Evolutionary conservation across 2,888 invertebrate genomes (phyloP).

Genomic region (Leptopterna dolabrata): DNA sequence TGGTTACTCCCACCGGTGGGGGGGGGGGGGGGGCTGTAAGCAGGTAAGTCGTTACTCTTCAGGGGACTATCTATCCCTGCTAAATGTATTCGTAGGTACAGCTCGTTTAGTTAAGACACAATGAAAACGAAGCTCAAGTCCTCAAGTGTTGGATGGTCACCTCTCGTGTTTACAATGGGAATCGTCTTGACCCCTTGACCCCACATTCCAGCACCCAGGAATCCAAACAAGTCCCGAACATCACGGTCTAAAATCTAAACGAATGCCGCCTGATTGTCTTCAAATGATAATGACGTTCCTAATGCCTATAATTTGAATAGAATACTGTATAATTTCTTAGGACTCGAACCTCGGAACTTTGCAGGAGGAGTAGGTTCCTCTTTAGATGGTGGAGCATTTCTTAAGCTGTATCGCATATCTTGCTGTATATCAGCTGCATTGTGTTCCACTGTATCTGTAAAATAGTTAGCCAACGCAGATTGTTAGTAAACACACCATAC

Average conservation of each 20-base stretch:
- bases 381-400: slow-evolving; percentile 35
- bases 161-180: too few species aligned
- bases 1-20: too few species aligned
- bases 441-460: slow-evolving; percentile 51
- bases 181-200: too few species aligned
- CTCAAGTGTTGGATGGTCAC: too few species aligned
- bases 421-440: slow-evolving; percentile 36
- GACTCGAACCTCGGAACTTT: slow-evolving; percentile 37
- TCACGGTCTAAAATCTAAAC: neutral
- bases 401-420: slow-evolving; percentile 39
- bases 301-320: neutral
- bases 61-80: too few species aligned
- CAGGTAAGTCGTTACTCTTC: too few species aligned
- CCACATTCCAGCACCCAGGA: too few species aligned
- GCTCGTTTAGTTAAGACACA: too few species aligned
- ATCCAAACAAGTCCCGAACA: neutral
- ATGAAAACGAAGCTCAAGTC: too few species aligned
- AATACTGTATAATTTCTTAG: neutral
- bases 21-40: too few species aligned
- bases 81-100: too few species aligned
- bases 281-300: neutral
- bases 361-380: slow-evolving; percentile 29
- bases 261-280: neutral
- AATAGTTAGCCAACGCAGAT: slow-evolving; percentile 26
- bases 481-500: slow-evolving; percentile 23